Percentiles rank a stretch among this genome's conserved stretches.
phyloP scores from a whole-genome alignment of 2,113 vertebrate genomes.

The Oenanthe oenanthe region DNA sequence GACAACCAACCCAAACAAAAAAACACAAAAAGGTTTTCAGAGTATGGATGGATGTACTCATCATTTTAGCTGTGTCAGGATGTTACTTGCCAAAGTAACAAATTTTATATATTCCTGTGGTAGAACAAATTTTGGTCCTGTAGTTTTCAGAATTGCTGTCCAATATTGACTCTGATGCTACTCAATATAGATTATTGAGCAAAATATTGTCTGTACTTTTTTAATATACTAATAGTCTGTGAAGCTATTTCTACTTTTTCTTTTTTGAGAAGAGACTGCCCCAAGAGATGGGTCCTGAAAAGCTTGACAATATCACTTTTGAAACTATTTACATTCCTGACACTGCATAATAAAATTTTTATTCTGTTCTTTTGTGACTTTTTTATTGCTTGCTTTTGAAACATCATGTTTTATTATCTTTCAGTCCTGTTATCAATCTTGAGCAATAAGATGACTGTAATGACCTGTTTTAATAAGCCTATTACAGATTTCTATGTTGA shows the following conservation, averaged over 20 bases:
- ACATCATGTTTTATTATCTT: slow-evolving; percentile 65
- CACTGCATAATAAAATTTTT: slow-evolving; percentile 60
- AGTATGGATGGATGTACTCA: not conserved
- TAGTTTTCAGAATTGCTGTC: not conserved
- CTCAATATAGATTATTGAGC: not conserved
- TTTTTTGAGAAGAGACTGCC: not conserved
- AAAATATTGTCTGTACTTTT: not conserved
- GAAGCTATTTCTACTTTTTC: not conserved
- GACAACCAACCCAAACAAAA: not conserved
- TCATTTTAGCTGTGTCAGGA: not conserved
- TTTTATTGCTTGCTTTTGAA: slow-evolving; percentile 70
- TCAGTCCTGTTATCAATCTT: slow-evolving; percentile 61
- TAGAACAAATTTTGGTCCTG: not conserved
- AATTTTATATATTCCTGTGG: not conserved
- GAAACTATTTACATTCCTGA: slow-evolving; percentile 70
- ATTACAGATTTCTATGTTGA: slow-evolving; percentile 40
- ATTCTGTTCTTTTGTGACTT: slow-evolving; percentile 64
- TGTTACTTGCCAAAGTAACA: not conserved
- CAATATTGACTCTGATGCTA: not conserved
- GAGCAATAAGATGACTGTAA: slow-evolving; percentile 58
- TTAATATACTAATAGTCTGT: not conserved
- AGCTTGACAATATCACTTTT: slow-evolving; percentile 39
- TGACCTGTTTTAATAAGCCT: slow-evolving; percentile 64
- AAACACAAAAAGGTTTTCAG: not conserved
- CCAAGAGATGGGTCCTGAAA: not conserved